A percentile compares a stretch with the other conserved stretches of the same genome.
Conservation (phyloP, 2,888 invertebrate species). For the Cylloceria caligata region DNA sequence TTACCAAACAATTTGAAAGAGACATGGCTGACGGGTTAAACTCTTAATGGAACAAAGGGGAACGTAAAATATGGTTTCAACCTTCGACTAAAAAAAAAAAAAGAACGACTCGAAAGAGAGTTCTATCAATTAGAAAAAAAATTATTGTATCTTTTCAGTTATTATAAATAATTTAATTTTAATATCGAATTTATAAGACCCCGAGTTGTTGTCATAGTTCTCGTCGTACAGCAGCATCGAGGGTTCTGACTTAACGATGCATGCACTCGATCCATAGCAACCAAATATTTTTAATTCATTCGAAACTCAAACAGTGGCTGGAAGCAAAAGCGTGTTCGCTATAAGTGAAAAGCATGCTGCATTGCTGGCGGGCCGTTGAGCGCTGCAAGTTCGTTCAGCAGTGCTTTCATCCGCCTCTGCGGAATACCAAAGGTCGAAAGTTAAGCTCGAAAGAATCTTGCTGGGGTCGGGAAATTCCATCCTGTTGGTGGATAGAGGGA, state of each 20-base stretch:
- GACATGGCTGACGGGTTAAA: background rate
- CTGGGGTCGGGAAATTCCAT: constrained; percentile 3
- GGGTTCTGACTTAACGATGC: too few relatives aligned
- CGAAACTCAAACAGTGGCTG: constrained; percentile 33
- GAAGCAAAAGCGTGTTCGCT: background rate
- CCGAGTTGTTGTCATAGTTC: too few relatives aligned
- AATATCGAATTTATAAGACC: too few relatives aligned
- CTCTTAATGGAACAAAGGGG: background rate
- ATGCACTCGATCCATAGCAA: background rate
- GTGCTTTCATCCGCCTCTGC: too few relatives aligned
- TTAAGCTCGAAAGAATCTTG: constrained; percentile 37
- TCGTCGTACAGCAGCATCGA: too few relatives aligned
- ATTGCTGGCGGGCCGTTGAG: background rate
- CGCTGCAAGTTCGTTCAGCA: constrained; percentile 1
- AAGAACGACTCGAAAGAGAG: background rate
- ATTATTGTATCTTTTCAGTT: too few relatives aligned
- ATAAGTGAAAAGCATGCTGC: background rate
- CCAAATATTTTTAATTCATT: constrained; percentile 59
- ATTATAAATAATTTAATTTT: too few relatives aligned
- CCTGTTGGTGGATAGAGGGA: background rate
- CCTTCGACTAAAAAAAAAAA: background rate
- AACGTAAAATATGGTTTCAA: background rate
- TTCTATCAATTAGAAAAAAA: background rate
- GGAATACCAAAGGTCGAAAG: constrained; percentile 23
- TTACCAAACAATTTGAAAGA: constrained; percentile 40